Evolutionary conservation across 2,113 vertebrate species (phyloP).

Genomic region (Raphicerus campestris): DNA sequence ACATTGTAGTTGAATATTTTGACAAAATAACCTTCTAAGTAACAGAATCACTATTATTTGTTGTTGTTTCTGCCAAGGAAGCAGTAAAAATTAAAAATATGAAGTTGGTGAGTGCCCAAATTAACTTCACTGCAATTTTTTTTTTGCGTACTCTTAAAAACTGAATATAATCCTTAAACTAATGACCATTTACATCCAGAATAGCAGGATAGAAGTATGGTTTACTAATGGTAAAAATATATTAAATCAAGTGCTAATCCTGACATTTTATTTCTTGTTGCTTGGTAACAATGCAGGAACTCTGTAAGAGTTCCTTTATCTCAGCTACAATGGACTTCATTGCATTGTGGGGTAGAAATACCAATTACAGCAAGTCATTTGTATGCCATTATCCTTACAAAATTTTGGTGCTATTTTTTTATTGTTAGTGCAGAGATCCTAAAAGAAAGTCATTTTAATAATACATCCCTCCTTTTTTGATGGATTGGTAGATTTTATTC

Average conservation of each 20-base stretch:
- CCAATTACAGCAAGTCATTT: constrained; percentile 76
- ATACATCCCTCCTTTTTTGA: constrained; percentile 20
- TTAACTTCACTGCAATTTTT: background rate
- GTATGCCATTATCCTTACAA: constrained; percentile 76
- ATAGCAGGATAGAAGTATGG: constrained; percentile 58
- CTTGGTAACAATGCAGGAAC: constrained; percentile 84
- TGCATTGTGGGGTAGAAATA: constrained; percentile 80
- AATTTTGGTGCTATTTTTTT: constrained; percentile 72
- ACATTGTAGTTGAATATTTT: background rate
- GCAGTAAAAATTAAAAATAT: constrained; percentile 21
- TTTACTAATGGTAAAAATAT: constrained; percentile 82
- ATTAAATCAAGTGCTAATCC: constrained; percentile 85
- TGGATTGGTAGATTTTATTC: constrained; percentile 43
- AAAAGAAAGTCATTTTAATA: constrained; percentile 62
- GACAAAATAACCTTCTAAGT: background rate
- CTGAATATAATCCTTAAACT: constrained; percentile 68
- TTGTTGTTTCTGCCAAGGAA: constrained; percentile 6
- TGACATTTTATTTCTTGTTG: constrained; percentile 84
- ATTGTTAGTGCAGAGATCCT: constrained; percentile 63
- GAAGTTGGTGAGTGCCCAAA: constrained; percentile 40
- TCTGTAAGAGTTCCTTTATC: constrained; percentile 83
- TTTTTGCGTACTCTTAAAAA: background rate
- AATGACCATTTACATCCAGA: constrained; percentile 72
- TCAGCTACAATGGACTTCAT: constrained; percentile 81
- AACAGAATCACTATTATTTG: constrained; percentile 18